Conservation (phyloP, 2,113 vertebrate genomes). For the Diadophis punctatus region DNA sequence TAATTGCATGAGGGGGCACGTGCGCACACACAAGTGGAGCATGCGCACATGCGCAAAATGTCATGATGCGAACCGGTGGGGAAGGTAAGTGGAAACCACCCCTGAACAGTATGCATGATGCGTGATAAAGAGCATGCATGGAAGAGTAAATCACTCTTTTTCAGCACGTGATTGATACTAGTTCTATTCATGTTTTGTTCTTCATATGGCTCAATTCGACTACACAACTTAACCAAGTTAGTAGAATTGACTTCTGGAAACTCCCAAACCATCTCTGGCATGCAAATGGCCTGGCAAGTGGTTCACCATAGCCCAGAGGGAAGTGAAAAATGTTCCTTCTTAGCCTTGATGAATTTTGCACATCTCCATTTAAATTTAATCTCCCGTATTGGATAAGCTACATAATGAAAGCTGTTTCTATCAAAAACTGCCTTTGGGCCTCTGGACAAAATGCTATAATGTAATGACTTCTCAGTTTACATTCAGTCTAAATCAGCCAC, state of each 20-base stretch:
- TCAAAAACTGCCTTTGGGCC: not conserved
- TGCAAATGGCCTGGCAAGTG: not conserved
- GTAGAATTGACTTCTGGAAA: not conserved
- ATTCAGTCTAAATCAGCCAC: not conserved
- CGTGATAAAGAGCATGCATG: not conserved
- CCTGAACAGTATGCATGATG: not conserved
- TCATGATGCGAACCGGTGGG: no score
- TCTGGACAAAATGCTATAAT: not conserved
- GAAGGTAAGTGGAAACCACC: no score
- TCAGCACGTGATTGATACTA: not conserved
- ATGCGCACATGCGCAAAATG: no score
- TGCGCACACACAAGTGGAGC: no score
- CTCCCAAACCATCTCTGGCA: not conserved
- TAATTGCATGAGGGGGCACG: no score
- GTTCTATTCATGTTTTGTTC: no score
- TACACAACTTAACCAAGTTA: not conserved
- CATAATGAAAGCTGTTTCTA: not conserved
- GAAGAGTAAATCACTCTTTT: not conserved
- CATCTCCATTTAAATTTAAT: not conserved
- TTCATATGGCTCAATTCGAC: not conserved
- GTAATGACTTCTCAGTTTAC: not conserved
- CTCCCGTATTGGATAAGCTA: not conserved
- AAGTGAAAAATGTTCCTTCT: not conserved
- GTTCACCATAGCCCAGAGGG: not conserved
- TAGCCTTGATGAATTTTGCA: not conserved